These are phyloP conservation scores for Chaenocephalus aceratus DNA, from an alignment of 2,113 vertebrate genomes.

Conservation along the genomic window DNA sequence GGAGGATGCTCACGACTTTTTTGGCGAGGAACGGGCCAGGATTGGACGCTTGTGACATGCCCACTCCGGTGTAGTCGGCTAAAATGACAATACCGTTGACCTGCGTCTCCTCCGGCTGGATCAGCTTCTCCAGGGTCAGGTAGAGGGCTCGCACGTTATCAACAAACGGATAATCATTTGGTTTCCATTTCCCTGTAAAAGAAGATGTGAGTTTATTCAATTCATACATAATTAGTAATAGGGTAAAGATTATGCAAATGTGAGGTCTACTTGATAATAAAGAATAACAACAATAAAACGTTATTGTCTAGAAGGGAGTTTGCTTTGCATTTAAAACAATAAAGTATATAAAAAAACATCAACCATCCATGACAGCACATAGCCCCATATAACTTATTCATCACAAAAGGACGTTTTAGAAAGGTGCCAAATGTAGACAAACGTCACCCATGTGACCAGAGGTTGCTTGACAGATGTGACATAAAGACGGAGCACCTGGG, in stretches of 20 bases:
- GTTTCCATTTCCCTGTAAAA: constrained; percentile 93
- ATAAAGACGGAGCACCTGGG: constrained; percentile 84
- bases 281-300: no score
- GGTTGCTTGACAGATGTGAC: background rate
- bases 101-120: constrained; percentile 97
- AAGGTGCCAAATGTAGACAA: no score
- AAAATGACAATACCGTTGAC: constrained; percentile 98
- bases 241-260: background rate
- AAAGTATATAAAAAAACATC: no score
- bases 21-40: constrained; percentile 98
- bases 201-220: background rate
- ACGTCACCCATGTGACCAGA: no score
- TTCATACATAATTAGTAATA: constrained; percentile 12
- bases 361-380: no score
- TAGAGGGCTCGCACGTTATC: constrained; percentile 97
- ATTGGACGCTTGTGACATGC: constrained; percentile 97
- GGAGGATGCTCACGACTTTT: constrained; percentile 97
- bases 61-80: constrained; percentile 96
- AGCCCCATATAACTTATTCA: no score
- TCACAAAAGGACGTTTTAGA: no score
- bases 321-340: no score
- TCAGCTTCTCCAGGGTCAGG: constrained; percentile 97
- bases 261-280: background rate
- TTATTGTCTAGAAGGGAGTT: no score
- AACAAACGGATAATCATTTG: constrained; percentile 94